A percentile compares a stretch with the other conserved stretches of the same genome.
Evolutionary conservation across 2,113 vertebrate genomes (phyloP).

Genomic region (Xiphias gladius): DNA sequence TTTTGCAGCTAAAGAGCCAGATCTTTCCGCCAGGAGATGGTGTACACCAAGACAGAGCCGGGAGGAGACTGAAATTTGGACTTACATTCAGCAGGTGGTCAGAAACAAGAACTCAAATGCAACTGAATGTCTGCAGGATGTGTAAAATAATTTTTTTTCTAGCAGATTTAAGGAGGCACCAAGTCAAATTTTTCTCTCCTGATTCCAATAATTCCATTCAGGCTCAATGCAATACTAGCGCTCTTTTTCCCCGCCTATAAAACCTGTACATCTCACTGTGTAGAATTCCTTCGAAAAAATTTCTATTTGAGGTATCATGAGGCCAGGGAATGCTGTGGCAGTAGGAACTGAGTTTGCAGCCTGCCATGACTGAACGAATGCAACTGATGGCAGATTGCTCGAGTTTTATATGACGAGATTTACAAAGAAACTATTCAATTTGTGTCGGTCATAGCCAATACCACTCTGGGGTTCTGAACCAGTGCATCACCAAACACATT

Average conservation of each 20-base stretch:
- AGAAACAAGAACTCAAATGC: too few relatives aligned
- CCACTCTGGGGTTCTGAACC: background rate
- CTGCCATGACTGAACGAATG: background rate
- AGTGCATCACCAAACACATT: background rate
- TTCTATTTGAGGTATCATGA: background rate
- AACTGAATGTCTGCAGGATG: background rate
- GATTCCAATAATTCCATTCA: background rate
- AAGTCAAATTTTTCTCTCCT: background rate
- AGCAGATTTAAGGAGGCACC: background rate
- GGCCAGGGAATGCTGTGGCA: too few relatives aligned
- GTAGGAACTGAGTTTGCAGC: too few relatives aligned
- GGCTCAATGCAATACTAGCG: background rate
- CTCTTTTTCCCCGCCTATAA: background rate
- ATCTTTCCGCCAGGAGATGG: too few relatives aligned
- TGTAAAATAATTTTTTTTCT: background rate
- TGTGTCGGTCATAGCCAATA: too few relatives aligned
- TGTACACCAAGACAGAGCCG: too few relatives aligned
- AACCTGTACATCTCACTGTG: background rate
- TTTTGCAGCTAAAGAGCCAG: too few relatives aligned
- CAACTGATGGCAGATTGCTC: background rate
- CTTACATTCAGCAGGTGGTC: too few relatives aligned
- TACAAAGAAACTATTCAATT: too few relatives aligned
- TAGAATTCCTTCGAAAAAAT: background rate
- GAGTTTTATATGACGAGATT: too few relatives aligned
- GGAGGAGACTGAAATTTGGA: too few relatives aligned